Conservation (phyloP, 92 coral and sea anemone species). For the Blastomussa wellsi region DNA sequence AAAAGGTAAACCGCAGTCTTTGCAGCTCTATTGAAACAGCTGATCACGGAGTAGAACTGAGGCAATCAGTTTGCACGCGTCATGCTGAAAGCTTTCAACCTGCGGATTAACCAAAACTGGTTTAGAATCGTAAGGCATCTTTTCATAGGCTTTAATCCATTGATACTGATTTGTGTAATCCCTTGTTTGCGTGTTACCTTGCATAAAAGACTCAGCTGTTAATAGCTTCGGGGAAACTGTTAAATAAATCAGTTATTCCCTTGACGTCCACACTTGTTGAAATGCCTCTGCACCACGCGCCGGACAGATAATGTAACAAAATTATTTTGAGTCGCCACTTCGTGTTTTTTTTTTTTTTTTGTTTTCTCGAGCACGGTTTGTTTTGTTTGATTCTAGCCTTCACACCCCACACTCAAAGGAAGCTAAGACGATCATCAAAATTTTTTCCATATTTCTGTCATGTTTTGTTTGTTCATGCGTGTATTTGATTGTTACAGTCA, state of each 20-base stretch:
- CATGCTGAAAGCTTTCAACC: slow-evolving; percentile 36
- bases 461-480: slow-evolving; percentile 15
- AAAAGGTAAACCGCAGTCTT: background rate
- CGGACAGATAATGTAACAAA: background rate
- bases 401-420: slow-evolving; percentile 24
- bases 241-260: background rate
- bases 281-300: background rate
- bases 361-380: slow-evolving; percentile 10
- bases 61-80: background rate
- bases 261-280: background rate
- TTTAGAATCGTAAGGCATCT: background rate
- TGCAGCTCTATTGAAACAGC: background rate
- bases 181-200: slow-evolving; percentile 4
- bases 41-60: background rate
- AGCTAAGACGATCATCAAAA: slow-evolving; percentile 23
- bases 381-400: background rate
- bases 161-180: slow-evolving; percentile 8
- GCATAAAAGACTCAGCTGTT: slow-evolving; percentile 19
- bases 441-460: slow-evolving; percentile 21
- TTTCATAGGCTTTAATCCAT: slow-evolving; percentile 10
- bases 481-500: background rate
- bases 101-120: slow-evolving; percentile 6
- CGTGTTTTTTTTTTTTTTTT: background rate
- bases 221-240: slow-evolving; percentile 14
- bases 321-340: background rate